Evolutionary conservation across 1,140 invertebrate genomes (phyloP).

Genomic region (Saccostrea glomerata): DNA sequence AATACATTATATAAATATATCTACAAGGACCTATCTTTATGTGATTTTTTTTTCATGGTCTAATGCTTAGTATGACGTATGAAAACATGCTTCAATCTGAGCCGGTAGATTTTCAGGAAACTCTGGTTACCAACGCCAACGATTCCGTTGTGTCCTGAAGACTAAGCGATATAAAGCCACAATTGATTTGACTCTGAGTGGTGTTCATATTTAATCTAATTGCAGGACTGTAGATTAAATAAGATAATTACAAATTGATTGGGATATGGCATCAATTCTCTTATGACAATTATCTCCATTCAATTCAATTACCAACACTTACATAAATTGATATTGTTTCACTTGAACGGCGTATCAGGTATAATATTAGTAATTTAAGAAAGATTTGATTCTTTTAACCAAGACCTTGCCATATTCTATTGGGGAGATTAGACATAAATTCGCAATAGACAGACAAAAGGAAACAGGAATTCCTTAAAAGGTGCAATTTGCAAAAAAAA

Average conservation of each 20-base stretch:
- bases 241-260: constrained; percentile 57
- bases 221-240: constrained; percentile 47
- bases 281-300: constrained; percentile 37
- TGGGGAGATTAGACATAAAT: too few species aligned
- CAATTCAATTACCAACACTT: constrained; percentile 56
- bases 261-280: constrained; percentile 41
- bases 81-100: too few species aligned
- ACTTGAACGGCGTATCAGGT: constrained; percentile 1
- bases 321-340: constrained; percentile 50
- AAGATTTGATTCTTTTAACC: not conserved
- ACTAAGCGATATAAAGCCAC: constrained; percentile 20
- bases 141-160: constrained; percentile 20
- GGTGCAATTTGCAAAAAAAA: too few species aligned
- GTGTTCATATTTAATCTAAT: constrained; percentile 51
- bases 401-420: too few species aligned
- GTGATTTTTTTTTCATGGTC: too few species aligned
- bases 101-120: not conserved
- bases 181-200: constrained; percentile 26
- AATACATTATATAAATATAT: too few species aligned
- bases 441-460: too few species aligned
- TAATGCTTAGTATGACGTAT: too few species aligned
- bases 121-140: not conserved
- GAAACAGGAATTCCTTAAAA: too few species aligned
- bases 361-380: constrained; percentile 12
- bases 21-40: too few species aligned